Percentiles rank a stretch among this genome's conserved stretches.
Evolutionary conservation across 2,113 vertebrate genomes (phyloP).

Genomic region (Nothoprocta perdicaria): DNA sequence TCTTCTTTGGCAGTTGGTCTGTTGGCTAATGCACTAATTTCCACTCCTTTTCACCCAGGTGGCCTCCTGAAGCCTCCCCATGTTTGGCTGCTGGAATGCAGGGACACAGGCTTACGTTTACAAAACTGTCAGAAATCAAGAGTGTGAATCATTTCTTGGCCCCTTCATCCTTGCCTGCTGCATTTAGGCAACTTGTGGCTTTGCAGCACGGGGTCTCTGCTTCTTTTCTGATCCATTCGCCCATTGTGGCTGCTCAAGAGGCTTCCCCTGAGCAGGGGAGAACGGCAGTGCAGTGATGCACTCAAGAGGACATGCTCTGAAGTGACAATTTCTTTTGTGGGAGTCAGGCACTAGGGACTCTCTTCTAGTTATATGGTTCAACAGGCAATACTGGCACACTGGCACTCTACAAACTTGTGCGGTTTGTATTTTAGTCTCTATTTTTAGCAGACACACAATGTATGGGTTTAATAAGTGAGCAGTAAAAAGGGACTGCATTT

Average conservation of each 20-base stretch:
- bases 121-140: background rate
- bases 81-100: accelerated
- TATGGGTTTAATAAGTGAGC: conserved; percentile 50
- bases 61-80: background rate
- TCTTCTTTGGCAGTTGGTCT: too few relatives aligned
- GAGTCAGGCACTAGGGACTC: background rate
- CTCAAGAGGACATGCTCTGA: background rate
- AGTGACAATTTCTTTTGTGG: background rate
- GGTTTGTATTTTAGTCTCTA: background rate
- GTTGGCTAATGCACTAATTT: background rate
- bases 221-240: background rate
- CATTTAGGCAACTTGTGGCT: accelerated
- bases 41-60: background rate
- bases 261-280: background rate
- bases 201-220: background rate
- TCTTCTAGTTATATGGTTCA: accelerated
- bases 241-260: accelerated
- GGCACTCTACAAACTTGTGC: background rate
- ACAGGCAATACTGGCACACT: background rate
- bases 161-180: background rate
- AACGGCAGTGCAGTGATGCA: accelerated
- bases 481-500: conserved; percentile 2
- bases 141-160: accelerated
- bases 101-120: accelerated
- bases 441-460: conserved; percentile 32